Conservation (phyloP, 2,888 invertebrate species). For the Nymphalis c-album region DNA sequence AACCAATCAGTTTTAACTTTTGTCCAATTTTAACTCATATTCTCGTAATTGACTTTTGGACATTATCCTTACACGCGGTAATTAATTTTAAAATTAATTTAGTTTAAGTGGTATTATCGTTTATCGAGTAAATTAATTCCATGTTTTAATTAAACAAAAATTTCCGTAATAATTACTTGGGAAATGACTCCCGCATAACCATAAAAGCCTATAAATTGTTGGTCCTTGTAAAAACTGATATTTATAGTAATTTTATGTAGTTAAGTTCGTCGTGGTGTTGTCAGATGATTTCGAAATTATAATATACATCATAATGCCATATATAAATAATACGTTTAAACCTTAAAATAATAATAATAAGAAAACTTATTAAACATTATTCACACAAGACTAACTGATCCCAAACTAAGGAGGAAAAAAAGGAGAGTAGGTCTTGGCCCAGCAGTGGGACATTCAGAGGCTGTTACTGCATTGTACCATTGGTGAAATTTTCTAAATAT, state of each 20-base stretch:
- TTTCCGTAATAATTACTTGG: not conserved
- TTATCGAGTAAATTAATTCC: slow-evolving; percentile 12
- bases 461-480: too few relatives aligned
- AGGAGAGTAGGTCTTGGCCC: too few relatives aligned
- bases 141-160: slow-evolving; percentile 14
- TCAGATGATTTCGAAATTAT: too few relatives aligned
- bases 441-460: too few relatives aligned
- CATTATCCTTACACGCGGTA: slow-evolving; percentile 18
- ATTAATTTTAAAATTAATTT: slow-evolving; percentile 24
- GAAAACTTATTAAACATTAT: too few relatives aligned
- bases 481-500: too few relatives aligned
- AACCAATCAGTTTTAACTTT: not conserved
- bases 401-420: too few relatives aligned
- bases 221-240: not conserved
- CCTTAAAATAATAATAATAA: too few relatives aligned
- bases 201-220: not conserved
- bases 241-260: not conserved
- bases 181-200: not conserved
- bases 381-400: too few relatives aligned
- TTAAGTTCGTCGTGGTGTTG: not conserved
- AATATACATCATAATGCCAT: too few relatives aligned
- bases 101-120: slow-evolving; percentile 21
- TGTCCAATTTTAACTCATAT: not conserved
- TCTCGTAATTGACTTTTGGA: slow-evolving; percentile 11
- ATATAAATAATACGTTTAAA: too few relatives aligned